phyloP scores from a whole-genome alignment of 1,140 invertebrate genomes.

The Wasmannia auropunctata region DNA sequence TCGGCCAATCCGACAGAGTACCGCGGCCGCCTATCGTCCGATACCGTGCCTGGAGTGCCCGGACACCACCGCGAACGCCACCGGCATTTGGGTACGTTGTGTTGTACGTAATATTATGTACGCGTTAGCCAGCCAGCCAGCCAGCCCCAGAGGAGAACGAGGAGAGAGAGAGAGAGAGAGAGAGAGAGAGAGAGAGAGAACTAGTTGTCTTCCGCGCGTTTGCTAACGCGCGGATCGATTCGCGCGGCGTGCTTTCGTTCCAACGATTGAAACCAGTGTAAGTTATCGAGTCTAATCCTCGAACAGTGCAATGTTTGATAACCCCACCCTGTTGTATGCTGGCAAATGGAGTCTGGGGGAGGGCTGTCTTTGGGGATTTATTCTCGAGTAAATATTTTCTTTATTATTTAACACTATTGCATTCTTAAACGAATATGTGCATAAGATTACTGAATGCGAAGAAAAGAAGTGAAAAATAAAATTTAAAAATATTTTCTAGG shows the following conservation, averaged over 20 bases:
- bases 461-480: not conserved
- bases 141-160: not conserved
- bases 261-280: conserved; percentile 9
- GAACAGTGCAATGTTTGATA: not conserved
- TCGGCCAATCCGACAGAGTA: conserved; percentile 32
- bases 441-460: too few species aligned
- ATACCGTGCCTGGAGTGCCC: not conserved
- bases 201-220: conserved; percentile 25
- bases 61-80: not conserved
- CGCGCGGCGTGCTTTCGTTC: conserved; percentile 14
- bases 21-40: not conserved
- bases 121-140: too few species aligned
- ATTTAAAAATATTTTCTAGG: not conserved
- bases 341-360: not conserved
- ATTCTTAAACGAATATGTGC: not conserved
- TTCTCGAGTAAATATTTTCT: not conserved
- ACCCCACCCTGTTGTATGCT: too few species aligned
- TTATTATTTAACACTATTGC: not conserved
- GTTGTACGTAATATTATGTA: too few species aligned
- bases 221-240: too few species aligned
- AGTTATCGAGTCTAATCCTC: conserved; percentile 1
- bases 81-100: too few species aligned
- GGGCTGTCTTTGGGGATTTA: too few species aligned
- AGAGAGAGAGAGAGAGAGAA: not conserved
- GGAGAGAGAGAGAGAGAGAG: not conserved